phyloP scores from a whole-genome alignment of 2,888 invertebrate species.

The Cyrtodaria siliqua region DNA sequence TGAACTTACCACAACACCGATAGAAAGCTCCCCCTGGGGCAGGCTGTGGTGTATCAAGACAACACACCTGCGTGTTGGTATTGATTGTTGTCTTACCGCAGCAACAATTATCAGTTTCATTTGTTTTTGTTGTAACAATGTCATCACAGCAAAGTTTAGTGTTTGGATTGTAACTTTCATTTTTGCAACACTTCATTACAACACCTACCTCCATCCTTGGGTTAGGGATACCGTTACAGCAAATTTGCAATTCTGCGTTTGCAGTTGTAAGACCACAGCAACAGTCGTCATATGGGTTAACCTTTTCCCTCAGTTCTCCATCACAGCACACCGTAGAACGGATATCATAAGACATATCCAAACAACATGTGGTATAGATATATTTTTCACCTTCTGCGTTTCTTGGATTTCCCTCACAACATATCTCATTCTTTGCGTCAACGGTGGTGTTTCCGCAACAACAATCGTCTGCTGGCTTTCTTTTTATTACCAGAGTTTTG shows the following conservation, averaged over 20 bases:
- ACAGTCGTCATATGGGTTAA: constrained; percentile 34
- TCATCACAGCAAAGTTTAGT: constrained; percentile 47
- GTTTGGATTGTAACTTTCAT: constrained; percentile 39
- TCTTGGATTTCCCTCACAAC: constrained; percentile 47
- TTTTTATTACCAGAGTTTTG: constrained; percentile 31
- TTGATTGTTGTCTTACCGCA: constrained; percentile 49
- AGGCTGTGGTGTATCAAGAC: constrained; percentile 49
- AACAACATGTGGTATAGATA: constrained; percentile 49
- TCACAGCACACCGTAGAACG: constrained; percentile 43
- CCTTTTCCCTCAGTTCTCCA: constrained; percentile 31
- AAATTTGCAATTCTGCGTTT: constrained; percentile 44
- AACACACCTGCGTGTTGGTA: constrained; percentile 44
- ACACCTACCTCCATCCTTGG: constrained; percentile 18
- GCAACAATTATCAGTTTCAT: constrained; percentile 42
- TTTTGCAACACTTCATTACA: constrained; percentile 47
- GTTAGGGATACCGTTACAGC: constrained; percentile 48
- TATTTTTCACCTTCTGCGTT: constrained; percentile 28
- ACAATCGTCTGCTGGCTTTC: constrained; percentile 41
- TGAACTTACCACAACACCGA: constrained; percentile 49
- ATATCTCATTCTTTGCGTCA: constrained; percentile 47
- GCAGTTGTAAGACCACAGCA: constrained; percentile 51
- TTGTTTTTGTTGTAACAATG: constrained; percentile 25
- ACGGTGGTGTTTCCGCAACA: constrained; percentile 53
- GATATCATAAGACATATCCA: constrained; percentile 42
- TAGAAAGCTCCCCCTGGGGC: constrained; percentile 44